A percentile compares a stretch with the other conserved stretches of the same genome.
phyloP scores from a whole-genome alignment of 23 tunicate species.

The Clavelina lepadiformis region DNA sequence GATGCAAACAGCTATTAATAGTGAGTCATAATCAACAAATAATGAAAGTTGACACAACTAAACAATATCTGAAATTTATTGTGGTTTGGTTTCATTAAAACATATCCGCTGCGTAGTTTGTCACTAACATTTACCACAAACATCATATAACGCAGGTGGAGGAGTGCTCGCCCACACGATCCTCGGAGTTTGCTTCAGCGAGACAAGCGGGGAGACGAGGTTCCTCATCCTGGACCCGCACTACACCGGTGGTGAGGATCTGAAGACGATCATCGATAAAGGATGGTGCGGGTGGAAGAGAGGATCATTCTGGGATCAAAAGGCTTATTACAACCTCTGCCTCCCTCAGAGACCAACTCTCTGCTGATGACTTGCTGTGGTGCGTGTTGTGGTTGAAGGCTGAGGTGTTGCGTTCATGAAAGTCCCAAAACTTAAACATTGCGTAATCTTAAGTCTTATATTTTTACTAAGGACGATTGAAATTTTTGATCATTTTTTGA shows the following conservation, averaged over 20 bases:
- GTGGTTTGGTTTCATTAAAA: too few species aligned
- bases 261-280: slow-evolving; percentile 37
- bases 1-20: too few species aligned
- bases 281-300: slow-evolving; percentile 98
- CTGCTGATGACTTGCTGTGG: slow-evolving; percentile 6
- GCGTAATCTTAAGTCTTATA: too few species aligned
- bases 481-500: too few species aligned
- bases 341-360: slow-evolving; percentile 61
- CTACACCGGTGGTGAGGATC: slow-evolving; percentile 75
- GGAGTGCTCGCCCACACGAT: slow-evolving; percentile 98
- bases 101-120: too few species aligned
- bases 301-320: slow-evolving; percentile 74
- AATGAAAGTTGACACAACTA: too few species aligned
- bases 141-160: slow-evolving; percentile 44
- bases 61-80: too few species aligned
- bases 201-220: slow-evolving; percentile 55
- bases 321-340: slow-evolving; percentile 93
- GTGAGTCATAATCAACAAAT: too few species aligned
- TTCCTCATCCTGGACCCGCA: slow-evolving; percentile 97
- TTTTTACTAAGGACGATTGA: too few species aligned
- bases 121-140: too few species aligned
- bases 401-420: too few species aligned
- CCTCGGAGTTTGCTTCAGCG: slow-evolving; percentile 89
- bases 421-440: too few species aligned
- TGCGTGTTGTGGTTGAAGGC: not conserved